Evolutionary conservation across 2,113 vertebrate genomes (phyloP).

Genomic region (Motacilla tschutschensis): DNA sequence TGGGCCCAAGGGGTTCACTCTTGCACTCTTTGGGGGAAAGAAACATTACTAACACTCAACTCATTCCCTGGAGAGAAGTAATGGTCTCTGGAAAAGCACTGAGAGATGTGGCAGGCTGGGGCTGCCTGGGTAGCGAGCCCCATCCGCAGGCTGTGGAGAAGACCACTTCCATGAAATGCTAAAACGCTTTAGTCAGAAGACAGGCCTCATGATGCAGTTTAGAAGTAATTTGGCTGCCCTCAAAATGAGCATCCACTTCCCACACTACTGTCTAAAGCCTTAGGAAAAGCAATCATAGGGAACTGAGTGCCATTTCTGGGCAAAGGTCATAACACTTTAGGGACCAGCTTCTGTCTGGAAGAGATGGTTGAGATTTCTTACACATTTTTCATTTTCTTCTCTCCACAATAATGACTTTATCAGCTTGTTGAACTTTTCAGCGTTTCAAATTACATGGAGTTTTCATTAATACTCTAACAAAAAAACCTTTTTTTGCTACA

Average conservation of each 20-base stretch:
- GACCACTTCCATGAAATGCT: not conserved
- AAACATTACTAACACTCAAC: not conserved
- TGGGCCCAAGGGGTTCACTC: not conserved
- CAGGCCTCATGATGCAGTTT: not conserved
- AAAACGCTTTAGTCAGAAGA: not conserved
- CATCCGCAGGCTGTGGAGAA: not conserved
- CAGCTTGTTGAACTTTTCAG: not conserved
- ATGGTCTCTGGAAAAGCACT: not conserved
- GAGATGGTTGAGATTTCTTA: not conserved
- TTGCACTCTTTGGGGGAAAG: not conserved
- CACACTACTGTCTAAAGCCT: not conserved
- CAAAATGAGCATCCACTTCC: not conserved
- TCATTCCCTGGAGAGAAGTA: not conserved
- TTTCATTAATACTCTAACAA: not conserved
- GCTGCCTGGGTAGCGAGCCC: fast-evolving
- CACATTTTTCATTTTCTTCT: not conserved
- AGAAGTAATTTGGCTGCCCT: not conserved
- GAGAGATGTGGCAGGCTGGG: fast-evolving
- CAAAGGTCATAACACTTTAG: not conserved
- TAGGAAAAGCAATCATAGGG: not conserved
- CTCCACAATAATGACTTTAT: not conserved
- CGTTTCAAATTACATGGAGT: not conserved
- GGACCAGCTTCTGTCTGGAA: not conserved
- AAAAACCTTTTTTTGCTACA: not conserved
- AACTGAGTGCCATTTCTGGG: not conserved